Base-by-base conservation (phyloP, 2,888 invertebrate species). In the Adineta ricciae region DNA sequence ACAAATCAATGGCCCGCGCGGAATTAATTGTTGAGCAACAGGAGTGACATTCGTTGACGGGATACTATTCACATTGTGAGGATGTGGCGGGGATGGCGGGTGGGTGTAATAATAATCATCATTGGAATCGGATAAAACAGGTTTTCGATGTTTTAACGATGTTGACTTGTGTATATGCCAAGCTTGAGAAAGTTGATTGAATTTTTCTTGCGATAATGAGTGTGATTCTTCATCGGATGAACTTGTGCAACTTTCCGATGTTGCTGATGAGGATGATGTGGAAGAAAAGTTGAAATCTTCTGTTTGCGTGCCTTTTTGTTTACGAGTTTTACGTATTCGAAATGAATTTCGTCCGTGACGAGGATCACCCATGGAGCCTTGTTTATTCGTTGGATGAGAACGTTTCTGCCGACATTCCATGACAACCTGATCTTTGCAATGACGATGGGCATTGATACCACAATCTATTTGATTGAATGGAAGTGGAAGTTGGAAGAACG, bases 351-450 rank as follows among this genome's bases (percentile, higher is more conserved):
- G 78, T 41, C 78, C 41, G 9, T 21, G 78, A 78, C 78, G 78
- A 2, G 78, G n/a, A 41, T 78, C 78, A 78, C 11, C 21, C 1
- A 78, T 32, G 1, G 78, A 78, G n/a, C 78, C 41, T 78, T 78
- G 78, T 41, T 78, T 83, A 82, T 84, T 41, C 21, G 78, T 49
- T 8, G 24, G 16, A 24, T 73, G 36, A 24, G 72, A 72, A 24
- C 85, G 85, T 82, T 85, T 85, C 38, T 83, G 73, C 27, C 85
- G 73, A 88, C 92, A 92, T 88, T 92, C 92, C 89, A 92, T 91
- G 86, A 92, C 92, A 83, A 92, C 92, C 86, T 91, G 88, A 87
- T 92, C 92, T 88, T 92, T 92, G 88, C 92, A 92, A 88, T 91
- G 91, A 87, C 91, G 91, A 88, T 92, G 92, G 85, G 92, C 92